Evolutionary conservation across 37 sponge, comb jelly and placozoan genomes (phyloP).

Genomic region (Ianthella basta): DNA sequence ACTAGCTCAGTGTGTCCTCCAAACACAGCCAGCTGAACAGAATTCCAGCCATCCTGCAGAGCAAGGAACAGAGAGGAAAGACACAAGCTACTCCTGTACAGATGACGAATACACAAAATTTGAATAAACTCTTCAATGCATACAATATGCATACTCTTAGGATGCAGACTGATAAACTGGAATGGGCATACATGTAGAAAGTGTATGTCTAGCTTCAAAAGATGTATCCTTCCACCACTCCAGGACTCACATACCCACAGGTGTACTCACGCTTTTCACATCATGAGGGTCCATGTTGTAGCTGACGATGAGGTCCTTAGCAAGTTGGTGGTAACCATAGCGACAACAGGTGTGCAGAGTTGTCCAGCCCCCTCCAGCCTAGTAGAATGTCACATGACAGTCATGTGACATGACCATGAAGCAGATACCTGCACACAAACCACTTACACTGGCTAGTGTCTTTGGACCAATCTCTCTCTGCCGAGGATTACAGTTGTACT

Average conservation of each 20-base stretch:
- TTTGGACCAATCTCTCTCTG: not conserved
- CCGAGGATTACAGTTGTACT: not conserved
- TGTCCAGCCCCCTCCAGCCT: conserved; percentile 2
- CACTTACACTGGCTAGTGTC: not conserved
- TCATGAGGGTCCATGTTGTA: conserved; percentile 27
- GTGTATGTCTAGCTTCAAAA: no score
- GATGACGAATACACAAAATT: no score
- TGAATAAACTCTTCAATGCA: no score
- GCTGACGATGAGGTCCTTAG: conserved; percentile 6
- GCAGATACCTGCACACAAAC: no score
- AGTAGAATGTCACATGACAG: not conserved
- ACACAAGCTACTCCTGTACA: no score
- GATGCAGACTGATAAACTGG: not conserved
- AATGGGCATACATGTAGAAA: not conserved
- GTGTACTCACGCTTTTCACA: conserved; percentile 11
- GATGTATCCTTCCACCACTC: no score
- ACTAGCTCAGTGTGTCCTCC: conserved; percentile 14
- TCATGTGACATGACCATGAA: not conserved
- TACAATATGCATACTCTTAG: no score
- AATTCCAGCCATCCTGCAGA: conserved; percentile 2
- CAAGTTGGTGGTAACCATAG: not conserved
- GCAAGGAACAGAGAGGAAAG: not conserved
- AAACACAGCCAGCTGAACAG: conserved; percentile 14
- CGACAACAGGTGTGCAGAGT: conserved; percentile 1
- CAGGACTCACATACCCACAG: not conserved